Evolutionary conservation across 1,140 invertebrate genomes (phyloP).

Genomic region (Apis cerana): DNA sequence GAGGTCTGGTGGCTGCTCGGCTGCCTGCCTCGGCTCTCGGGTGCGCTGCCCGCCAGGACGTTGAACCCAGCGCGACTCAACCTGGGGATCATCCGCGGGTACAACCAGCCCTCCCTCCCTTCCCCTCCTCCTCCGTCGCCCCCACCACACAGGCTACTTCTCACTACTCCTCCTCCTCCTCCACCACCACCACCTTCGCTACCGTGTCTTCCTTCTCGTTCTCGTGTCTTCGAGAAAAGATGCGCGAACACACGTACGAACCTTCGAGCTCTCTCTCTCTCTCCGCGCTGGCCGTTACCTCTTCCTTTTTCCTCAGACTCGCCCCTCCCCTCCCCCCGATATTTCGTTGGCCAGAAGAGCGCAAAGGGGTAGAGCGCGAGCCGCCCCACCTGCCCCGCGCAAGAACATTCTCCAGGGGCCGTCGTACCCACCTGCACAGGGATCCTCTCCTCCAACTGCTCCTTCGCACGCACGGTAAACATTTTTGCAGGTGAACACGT

Average conservation of each 20-base stretch:
- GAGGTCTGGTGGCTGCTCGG: conserved; percentile 65
- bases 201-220: conserved; percentile 2
- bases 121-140: background rate
- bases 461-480: conserved; percentile 58
- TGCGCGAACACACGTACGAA: background rate
- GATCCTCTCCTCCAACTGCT: conserved; percentile 47
- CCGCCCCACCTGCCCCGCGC: conserved; percentile 46
- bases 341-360: conserved; percentile 30
- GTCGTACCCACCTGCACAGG: conserved; percentile 61
- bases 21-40: conserved; percentile 72
- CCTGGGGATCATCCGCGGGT: conserved; percentile 80
- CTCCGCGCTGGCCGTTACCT: background rate
- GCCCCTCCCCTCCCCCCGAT: conserved; percentile 22
- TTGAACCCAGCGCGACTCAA: conserved; percentile 81
- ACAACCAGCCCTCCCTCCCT: conserved; percentile 54
- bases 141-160: background rate
- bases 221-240: background rate
- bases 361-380: conserved; percentile 12
- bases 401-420: conserved; percentile 57
- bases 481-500: conserved; percentile 60
- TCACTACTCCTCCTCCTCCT: background rate
- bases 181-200: conserved; percentile 1
- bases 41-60: conserved; percentile 80
- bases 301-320: background rate
- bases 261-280: background rate